Evolutionary conservation across 64 coral and sea anemone genomes (phyloP).

Genomic region (Dendronephthya gigantea): DNA sequence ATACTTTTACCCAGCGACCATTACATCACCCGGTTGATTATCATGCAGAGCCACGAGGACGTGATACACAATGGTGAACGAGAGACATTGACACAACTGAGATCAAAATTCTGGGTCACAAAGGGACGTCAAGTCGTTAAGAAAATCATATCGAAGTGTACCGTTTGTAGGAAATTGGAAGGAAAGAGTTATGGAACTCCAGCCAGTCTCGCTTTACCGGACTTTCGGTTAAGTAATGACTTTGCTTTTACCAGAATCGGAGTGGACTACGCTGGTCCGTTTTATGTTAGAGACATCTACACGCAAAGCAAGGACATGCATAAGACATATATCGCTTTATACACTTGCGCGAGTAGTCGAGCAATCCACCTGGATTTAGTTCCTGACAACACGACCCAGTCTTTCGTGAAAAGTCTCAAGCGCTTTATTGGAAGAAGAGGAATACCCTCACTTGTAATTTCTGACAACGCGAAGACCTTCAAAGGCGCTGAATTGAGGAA

Average conservation of each 20-base stretch:
- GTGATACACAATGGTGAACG: conserved; percentile 18
- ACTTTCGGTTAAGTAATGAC: conserved; percentile 23
- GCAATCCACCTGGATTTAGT: conserved; percentile 41
- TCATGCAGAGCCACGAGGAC: conserved; percentile 16
- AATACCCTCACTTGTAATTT: conserved; percentile 23
- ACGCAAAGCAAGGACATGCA: not conserved
- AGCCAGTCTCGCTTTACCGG: conserved; percentile 9
- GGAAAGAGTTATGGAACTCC: conserved; percentile 25
- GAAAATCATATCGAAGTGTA: not conserved
- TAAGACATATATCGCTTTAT: conserved; percentile 33
- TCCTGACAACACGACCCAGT: conserved; percentile 20
- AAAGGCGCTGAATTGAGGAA: not conserved
- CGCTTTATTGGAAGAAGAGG: conserved; percentile 33
- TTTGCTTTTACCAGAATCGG: conserved; percentile 38
- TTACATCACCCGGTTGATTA: conserved; percentile 8
- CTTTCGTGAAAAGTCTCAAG: conserved; percentile 29
- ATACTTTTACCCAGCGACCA: conserved; percentile 19
- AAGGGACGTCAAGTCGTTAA: conserved; percentile 15
- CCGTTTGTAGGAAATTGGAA: conserved; percentile 14
- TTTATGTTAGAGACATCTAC: conserved; percentile 11
- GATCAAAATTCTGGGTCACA: conserved; percentile 18
- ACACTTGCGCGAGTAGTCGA: conserved; percentile 33
- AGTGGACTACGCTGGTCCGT: conserved; percentile 41
- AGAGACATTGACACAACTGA: conserved; percentile 14
- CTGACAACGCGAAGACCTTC: conserved; percentile 33